Base-by-base conservation (phyloP, 92 coral and sea anemone genomes). In the Porites lobata region DNA sequence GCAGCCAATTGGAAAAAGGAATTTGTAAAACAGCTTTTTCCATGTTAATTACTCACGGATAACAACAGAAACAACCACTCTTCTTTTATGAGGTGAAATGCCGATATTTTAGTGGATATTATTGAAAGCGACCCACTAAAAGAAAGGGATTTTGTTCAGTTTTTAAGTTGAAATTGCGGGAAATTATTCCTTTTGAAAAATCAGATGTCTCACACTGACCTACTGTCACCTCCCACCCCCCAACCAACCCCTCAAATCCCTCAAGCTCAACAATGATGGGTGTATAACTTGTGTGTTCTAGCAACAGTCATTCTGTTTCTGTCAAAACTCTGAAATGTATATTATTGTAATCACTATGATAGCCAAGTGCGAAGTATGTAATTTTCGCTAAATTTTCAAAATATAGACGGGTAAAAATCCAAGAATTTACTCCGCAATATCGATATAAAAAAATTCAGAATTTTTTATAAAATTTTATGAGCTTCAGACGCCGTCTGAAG, bases 361-460 rank as follows among this genome's bases (percentile, higher is more conserved):
- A 59, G 59, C 62, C 81, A 77, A 57, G 69, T 59, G 19, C 43
- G 56, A 75, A 51, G 18, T 38, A 63, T 19, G 64, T 15, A 26
- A 9, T 58, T 9, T 43, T 65, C 59, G 73, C 61, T 63, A 43
- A 29, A 47, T 51, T 73, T 63, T 51, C 51, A 57, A 83, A 74
- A 56, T 19, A 70, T 32, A 69, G 79, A 50, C 50, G 80, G 20
- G 20, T 20, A 82, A 74, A 83, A 83, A 83, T 82, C 52, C 80
- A 47, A 62, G 78, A 72, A 83, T 72, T 83, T 72, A 17, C 80
- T 83, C 58, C 87, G 62, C 12, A 52, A 19, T 52, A 73, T 72
- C 47, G 61, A 63, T 72, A 83, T 83, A 83, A 61, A 83, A 83
- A 59, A 69, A 51, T 79, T 69, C 77, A 58, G 47, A 69, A 82